Evolutionary conservation across 2,113 vertebrate genomes (phyloP).

Genomic region (Eurypyga helias): DNA sequence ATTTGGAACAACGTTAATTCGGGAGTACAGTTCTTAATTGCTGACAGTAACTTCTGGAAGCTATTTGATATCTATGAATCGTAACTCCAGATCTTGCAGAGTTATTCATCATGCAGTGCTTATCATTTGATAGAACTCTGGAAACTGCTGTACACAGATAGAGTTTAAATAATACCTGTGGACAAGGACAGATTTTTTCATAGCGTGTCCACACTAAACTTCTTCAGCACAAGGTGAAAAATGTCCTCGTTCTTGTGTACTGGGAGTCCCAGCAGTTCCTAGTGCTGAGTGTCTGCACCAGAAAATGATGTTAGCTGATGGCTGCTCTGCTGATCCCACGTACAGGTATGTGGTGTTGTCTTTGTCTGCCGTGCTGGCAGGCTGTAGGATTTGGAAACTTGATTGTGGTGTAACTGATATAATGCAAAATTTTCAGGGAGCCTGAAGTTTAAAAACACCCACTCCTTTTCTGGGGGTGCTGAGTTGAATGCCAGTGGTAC

Average conservation of each 20-base stretch:
- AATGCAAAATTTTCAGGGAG: neutral
- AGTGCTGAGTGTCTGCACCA: neutral
- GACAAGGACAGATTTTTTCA: neutral
- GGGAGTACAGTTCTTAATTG: neutral
- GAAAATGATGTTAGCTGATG: neutral
- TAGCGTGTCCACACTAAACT: neutral
- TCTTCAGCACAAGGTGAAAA: neutral
- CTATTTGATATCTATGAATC: neutral
- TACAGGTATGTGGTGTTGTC: fast-evolving
- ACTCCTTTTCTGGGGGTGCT: neutral
- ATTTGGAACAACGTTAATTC: neutral
- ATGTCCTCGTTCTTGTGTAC: neutral
- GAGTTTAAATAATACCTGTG: neutral
- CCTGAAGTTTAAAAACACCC: neutral
- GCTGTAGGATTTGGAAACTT: neutral
- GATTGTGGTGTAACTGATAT: neutral
- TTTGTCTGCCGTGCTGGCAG: neutral
- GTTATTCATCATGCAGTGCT: neutral
- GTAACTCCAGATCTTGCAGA: neutral
- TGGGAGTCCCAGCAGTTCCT: neutral
- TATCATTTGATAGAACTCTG: neutral
- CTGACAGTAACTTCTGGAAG: neutral
- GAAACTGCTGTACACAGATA: neutral
- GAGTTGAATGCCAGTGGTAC: neutral
- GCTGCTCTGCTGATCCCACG: neutral